A percentile compares a stretch with the other conserved stretches of the same genome.
phyloP scores from a whole-genome alignment of 2,797 vertebrate genomes.

The Lemur catta region DNA sequence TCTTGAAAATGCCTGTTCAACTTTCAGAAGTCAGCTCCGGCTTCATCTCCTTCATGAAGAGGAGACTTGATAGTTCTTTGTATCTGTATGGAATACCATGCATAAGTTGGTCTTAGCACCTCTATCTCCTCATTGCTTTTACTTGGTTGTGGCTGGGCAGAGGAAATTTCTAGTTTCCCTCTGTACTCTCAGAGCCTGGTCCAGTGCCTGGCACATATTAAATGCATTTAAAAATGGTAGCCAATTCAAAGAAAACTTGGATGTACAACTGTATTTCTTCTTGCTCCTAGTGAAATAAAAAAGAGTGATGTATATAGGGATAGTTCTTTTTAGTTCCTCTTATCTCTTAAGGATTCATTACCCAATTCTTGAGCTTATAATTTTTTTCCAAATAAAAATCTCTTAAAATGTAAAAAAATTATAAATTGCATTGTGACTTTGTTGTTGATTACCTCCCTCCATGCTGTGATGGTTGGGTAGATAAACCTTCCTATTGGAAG shows the following conservation, averaged over 20 bases:
- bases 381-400: not conserved
- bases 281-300: slow-evolving; percentile 21
- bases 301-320: not conserved
- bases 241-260: not conserved
- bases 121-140: not conserved
- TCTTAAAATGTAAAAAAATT: not conserved
- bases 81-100: not conserved
- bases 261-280: not conserved
- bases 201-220: not conserved
- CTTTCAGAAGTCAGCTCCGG: not conserved
- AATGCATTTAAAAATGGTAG: not conserved
- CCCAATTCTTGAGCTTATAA: not conserved
- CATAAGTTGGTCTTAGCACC: not conserved
- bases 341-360: not conserved
- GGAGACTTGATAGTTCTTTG: not conserved
- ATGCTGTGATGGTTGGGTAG: not conserved
- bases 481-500: not conserved
- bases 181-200: not conserved
- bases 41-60: not conserved
- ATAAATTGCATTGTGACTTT: not conserved
- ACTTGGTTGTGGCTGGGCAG: not conserved
- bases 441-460: not conserved
- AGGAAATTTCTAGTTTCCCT: not conserved
- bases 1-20: not conserved
- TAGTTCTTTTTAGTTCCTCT: not conserved